Evolutionary conservation across 64 coral and sea anemone species (phyloP).

Genomic region (Montipora foliosa): DNA sequence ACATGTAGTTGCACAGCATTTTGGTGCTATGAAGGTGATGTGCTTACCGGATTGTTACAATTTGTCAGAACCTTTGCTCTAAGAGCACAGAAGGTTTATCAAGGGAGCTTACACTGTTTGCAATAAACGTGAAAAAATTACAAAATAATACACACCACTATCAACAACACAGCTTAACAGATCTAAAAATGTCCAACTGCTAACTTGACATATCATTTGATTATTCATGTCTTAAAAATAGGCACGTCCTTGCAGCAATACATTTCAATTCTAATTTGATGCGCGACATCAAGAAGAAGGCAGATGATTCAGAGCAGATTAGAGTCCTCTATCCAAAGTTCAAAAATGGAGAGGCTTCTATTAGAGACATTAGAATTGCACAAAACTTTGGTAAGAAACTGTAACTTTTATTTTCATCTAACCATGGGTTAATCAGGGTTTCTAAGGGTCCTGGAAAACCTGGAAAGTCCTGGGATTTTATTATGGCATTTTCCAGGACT

Average conservation of each 20-base stretch:
- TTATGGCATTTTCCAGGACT: too few relatives aligned
- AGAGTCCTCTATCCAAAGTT: not conserved
- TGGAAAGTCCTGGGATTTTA: too few relatives aligned
- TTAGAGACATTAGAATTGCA: not conserved
- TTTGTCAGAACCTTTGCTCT: not conserved
- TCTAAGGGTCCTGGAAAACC: too few relatives aligned
- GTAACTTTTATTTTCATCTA: not conserved
- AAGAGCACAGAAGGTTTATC: not conserved
- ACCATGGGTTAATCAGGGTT: too few relatives aligned
- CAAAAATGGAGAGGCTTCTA: not conserved
- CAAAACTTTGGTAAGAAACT: not conserved
- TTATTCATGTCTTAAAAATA: not conserved
- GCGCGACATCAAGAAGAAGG: not conserved
- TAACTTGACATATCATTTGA: not conserved
- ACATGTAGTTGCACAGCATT: too few relatives aligned
- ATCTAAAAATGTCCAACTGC: not conserved
- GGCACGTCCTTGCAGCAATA: not conserved
- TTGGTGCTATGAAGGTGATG: too few relatives aligned
- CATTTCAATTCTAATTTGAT: not conserved
- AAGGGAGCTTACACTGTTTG: not conserved
- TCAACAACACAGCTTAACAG: not conserved
- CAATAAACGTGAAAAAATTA: not conserved
- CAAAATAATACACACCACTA: too few relatives aligned
- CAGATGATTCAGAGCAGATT: not conserved
- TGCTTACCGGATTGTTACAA: too few relatives aligned